Evolutionary conservation across 2,888 invertebrate genomes (phyloP), one percentile per base, ranked within the genome.

Genomic region (Drosophila affinis): DNA sequence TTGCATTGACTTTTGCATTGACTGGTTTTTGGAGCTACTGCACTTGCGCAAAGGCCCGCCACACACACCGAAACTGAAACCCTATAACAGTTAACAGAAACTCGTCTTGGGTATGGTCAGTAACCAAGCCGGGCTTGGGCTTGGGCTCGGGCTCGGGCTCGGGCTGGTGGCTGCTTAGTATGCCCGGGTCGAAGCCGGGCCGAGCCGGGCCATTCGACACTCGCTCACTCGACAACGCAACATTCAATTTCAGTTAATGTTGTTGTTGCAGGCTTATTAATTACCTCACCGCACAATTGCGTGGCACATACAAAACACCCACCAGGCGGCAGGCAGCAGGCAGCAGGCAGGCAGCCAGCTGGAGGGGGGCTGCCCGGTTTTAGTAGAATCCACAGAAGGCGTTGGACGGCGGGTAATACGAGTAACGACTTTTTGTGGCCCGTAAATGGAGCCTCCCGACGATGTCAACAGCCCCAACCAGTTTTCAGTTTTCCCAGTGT

Each of bases 261-360:
- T 58, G 49, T 29, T 47, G 49, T 73, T 68, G 79, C 65, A 82
- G 77, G 80, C 81, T 87, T 86, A 85, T 85, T 87, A 87, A 85
- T 85, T 85, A 85, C 85, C 88, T 85, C 83, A 85, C 88, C 87
- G 73, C 86, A 80, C 75, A 78, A 69, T 69, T 84, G 87, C 87
- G 87, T 84, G 85, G 52, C 76, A 67, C 83, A 87, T 73, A 75
- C 74, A 81, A 87, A 79, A 62, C 83, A 79, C 68, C 70, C 73
- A 72, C 72, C 58, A 48, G 24, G 24, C 24, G 24, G 49, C 17
- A 60, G 63, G 48, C 56, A 49, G 27, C 7, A 1, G 27, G 27
- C 1, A 18, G 45, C 62, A 24, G 60, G 21, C 21, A 21, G 21
- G 21, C 21, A 21, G 21, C 3, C 21, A 21, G 21, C 21, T 3